Evolutionary conservation across 1,140 invertebrate species (phyloP).

Genomic region (Conus ventricosus): DNA sequence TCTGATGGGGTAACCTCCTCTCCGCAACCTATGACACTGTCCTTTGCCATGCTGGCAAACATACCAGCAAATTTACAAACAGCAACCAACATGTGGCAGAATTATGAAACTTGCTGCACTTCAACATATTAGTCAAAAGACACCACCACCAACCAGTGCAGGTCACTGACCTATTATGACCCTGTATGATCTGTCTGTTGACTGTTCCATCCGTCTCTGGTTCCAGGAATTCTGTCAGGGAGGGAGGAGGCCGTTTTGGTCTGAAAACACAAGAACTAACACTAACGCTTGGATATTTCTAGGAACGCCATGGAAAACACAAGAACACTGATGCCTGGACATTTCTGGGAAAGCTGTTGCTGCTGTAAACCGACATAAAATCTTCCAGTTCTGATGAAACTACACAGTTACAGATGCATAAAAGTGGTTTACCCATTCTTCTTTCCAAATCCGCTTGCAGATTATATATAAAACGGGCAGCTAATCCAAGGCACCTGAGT

Average conservation of each 20-base stretch:
- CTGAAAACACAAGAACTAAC: slow-evolving; percentile 44
- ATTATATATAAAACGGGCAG: too few species aligned
- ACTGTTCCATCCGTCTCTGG: slow-evolving; percentile 61
- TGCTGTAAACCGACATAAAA: background rate
- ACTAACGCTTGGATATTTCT: background rate
- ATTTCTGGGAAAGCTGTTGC: background rate
- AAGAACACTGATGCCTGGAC: too few species aligned
- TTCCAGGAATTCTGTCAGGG: slow-evolving; percentile 67
- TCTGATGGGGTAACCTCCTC: too few species aligned
- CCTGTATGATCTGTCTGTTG: slow-evolving; percentile 64
- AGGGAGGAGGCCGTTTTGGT: slow-evolving; percentile 62
- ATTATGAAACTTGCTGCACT: too few species aligned
- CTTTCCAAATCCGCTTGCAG: too few species aligned
- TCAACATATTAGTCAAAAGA: too few species aligned
- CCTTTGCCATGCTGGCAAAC: too few species aligned
- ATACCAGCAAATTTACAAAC: too few species aligned
- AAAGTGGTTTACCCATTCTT: too few species aligned
- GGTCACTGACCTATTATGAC: slow-evolving; percentile 65
- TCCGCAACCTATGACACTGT: too few species aligned
- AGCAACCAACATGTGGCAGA: too few species aligned
- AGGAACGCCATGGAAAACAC: background rate
- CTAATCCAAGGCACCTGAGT: too few species aligned
- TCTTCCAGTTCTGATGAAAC: background rate
- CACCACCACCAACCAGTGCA: background rate
- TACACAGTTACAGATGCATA: background rate